Conservation (phyloP, 2,113 vertebrate species). For the Tychaedon coryphoeus region DNA sequence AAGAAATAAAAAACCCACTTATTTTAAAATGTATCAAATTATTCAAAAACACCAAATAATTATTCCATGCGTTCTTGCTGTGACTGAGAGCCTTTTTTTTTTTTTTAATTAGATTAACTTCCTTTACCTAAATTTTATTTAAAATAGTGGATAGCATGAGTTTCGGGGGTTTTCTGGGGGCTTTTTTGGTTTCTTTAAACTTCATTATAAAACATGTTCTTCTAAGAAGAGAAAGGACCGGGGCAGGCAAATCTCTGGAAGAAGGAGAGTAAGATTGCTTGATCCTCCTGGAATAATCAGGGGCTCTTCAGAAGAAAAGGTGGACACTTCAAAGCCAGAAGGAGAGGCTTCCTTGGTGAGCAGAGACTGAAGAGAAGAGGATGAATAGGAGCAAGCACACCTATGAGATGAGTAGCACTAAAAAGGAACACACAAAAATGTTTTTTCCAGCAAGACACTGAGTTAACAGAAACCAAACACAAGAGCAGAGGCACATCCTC, state of each 20-base stretch:
- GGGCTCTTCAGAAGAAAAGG: background rate
- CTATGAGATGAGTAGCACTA: background rate
- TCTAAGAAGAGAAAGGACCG: background rate
- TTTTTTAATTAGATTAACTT: background rate
- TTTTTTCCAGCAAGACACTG: background rate
- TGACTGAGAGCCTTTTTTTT: background rate
- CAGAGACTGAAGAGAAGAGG: background rate
- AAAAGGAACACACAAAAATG: background rate
- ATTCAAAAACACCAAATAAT: background rate
- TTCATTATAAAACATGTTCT: background rate
- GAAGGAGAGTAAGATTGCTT: background rate
- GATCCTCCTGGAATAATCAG: background rate
- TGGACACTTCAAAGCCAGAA: background rate
- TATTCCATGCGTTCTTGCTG: background rate
- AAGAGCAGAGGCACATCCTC: background rate
- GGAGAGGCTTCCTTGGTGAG: background rate
- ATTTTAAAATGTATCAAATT: background rate
- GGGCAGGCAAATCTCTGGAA: background rate
- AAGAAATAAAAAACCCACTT: accelerated
- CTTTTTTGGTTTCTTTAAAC: background rate
- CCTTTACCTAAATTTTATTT: background rate
- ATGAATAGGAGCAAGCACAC: background rate
- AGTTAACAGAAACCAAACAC: background rate
- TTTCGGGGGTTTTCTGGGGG: accelerated
- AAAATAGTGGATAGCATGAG: background rate